These are phyloP conservation scores for Cetonia aurata DNA, from an alignment of 2,888 invertebrate species.

Conservation along the genomic window DNA sequence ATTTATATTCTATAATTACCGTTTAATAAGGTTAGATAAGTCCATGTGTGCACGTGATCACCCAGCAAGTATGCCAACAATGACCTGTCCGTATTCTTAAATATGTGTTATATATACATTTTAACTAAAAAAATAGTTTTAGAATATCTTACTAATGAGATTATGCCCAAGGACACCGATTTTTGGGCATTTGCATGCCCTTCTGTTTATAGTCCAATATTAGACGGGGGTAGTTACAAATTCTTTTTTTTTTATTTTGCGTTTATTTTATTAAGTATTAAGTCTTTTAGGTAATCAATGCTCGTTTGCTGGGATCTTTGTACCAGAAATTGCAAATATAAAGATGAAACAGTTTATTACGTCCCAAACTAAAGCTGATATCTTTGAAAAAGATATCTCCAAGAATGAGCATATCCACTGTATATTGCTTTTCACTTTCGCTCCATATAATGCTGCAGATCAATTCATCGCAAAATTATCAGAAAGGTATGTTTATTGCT, in stretches of 20 bases:
- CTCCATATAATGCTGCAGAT: neutral
- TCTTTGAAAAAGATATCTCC: constrained; percentile 23
- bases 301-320: constrained; percentile 50
- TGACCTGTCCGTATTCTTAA: constrained; percentile 41
- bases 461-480: constrained; percentile 11
- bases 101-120: neutral
- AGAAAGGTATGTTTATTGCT: constrained; percentile 17
- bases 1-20: constrained; percentile 56
- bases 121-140: constrained; percentile 25
- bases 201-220: constrained; percentile 16
- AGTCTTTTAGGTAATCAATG: constrained; percentile 2
- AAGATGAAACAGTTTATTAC: constrained; percentile 39
- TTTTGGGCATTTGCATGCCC: constrained; percentile 39
- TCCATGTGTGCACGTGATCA: constrained; percentile 56
- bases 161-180: constrained; percentile 24
- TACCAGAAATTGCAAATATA: constrained; percentile 59
- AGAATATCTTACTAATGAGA: constrained; percentile 32
- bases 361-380: neutral
- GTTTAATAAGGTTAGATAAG: constrained; percentile 54
- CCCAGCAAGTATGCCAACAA: constrained; percentile 8
- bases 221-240: neutral
- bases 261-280: neutral
- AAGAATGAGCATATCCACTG: constrained; percentile 27
- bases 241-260: neutral
- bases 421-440: constrained; percentile 25